Evolutionary conservation across 2,797 vertebrate genomes (phyloP).

Genomic region (Calcarius lapponicus): DNA sequence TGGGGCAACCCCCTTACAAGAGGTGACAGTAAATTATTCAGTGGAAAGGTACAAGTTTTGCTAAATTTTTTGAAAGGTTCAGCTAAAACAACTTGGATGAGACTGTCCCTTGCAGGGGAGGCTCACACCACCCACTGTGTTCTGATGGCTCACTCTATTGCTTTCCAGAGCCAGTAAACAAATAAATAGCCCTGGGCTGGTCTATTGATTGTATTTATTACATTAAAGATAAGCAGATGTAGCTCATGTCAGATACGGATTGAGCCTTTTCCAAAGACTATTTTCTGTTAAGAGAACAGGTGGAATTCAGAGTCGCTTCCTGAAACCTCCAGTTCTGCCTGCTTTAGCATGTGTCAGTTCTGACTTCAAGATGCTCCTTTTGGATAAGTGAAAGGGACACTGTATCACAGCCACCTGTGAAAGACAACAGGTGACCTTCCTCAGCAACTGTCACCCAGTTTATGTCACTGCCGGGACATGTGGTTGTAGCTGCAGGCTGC

Average conservation of each 20-base stretch:
- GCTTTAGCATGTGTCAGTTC: background rate
- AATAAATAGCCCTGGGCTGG: background rate
- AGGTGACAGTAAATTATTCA: background rate
- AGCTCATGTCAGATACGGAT: accelerated
- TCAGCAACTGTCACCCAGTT: background rate
- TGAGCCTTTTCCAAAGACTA: background rate
- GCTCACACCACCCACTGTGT: accelerated
- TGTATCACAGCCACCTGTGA: background rate
- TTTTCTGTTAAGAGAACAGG: background rate
- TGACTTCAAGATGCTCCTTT: background rate
- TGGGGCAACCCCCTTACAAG: accelerated
- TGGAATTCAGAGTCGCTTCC: background rate
- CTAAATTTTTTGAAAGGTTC: background rate
- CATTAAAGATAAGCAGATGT: background rate
- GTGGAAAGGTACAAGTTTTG: background rate
- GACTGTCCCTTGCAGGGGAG: background rate
- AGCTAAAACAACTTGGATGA: background rate
- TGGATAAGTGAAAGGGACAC: background rate
- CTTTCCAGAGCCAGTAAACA: background rate
- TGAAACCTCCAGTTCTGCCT: background rate
- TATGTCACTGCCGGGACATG: background rate
- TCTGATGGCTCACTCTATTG: background rate
- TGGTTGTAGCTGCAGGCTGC: background rate
- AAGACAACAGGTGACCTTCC: background rate
- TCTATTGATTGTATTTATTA: background rate